phyloP scores from a whole-genome alignment of 2,888 invertebrate genomes.

The Orthosia incerta region DNA sequence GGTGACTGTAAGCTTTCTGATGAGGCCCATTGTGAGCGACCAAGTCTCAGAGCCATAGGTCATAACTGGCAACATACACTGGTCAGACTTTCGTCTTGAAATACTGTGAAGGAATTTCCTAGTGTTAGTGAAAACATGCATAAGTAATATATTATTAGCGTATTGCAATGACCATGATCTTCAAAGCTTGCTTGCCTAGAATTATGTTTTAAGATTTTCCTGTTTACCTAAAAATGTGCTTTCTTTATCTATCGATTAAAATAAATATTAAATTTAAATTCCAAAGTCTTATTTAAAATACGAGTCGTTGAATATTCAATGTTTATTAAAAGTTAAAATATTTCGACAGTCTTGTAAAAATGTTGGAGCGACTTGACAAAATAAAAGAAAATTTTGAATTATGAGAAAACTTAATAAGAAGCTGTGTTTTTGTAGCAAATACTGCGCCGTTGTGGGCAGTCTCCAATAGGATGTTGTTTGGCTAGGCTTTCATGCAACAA shows the following conservation, averaged over 20 bases:
- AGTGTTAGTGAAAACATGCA: no score
- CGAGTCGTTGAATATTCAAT: constrained; percentile 3
- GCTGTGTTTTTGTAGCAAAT: constrained; percentile 33
- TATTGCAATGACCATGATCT: no score
- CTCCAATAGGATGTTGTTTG: constrained; percentile 52
- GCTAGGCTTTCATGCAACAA: constrained; percentile 27
- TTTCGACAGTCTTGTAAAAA: constrained; percentile 21
- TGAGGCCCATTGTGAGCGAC: no score
- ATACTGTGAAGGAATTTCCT: no score
- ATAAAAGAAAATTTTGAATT: constrained; percentile 19
- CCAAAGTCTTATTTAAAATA: constrained; percentile 5
- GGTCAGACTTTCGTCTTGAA: no score
- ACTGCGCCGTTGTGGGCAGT: constrained; percentile 23
- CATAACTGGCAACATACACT: no score
- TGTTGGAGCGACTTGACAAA: constrained; percentile 11
- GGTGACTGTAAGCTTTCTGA: no score
- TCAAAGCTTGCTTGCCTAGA: no score
- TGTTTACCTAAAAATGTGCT: background rate
- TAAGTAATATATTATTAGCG: no score
- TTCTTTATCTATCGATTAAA: background rate
- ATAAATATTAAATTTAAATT: constrained; percentile 3
- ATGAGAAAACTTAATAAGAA: constrained; percentile 52
- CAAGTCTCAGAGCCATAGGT: no score
- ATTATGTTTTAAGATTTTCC: no score
- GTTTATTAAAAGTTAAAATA: constrained; percentile 22